Base-by-base conservation (phyloP, 2,113 vertebrate genomes). In the Hypanus sabinus region DNA sequence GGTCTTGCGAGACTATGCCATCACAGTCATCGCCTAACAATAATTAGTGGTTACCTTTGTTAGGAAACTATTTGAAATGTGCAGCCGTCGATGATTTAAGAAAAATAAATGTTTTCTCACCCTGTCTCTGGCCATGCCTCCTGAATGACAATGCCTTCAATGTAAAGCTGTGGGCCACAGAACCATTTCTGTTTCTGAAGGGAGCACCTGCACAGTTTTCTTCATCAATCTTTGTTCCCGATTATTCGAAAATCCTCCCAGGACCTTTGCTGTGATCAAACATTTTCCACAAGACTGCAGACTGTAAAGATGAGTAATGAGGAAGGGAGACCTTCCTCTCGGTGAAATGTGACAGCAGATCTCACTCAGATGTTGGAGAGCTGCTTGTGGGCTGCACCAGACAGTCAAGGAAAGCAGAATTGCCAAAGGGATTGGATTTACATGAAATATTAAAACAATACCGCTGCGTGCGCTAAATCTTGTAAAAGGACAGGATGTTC, bases 201-300 rank as follows among this genome's bases (percentile, higher is more conserved):
- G 30, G n/a, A 62, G 10, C 27, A 87, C 55, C 62, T 87, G 57
- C 27, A 24, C 27, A 60, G 27, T 62, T 87, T n/a, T 62, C 57
- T n/a, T 27, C 55, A 60, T 60, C 55, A 87, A 62, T n/a, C 27
- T n/a, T 87, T 87, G 27, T n/a, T 85, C 11, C 16, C 62, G 83
- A 24, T 87, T 87, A 87, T 87, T 87, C 83, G 10, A 87, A 73
- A 87, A 87, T 14, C 76, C 83, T 87, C 83, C 83, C 83, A 14
- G 83, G 83, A 79, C 62, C 30, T 62, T 87, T n/a, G 62, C 55
- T 87, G 55, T 55, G 60, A 14, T 87, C 57, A 85, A 83, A 85
- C 20, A 57, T 0, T 62, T 87, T 87, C 83, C 83, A 87, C 83
- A n/a, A 60, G 81, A 85, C 46, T 27, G 46, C 81, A 83, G 18